Conservation (phyloP, 2,888 invertebrate genomes). For the Ophion slaviceki region DNA sequence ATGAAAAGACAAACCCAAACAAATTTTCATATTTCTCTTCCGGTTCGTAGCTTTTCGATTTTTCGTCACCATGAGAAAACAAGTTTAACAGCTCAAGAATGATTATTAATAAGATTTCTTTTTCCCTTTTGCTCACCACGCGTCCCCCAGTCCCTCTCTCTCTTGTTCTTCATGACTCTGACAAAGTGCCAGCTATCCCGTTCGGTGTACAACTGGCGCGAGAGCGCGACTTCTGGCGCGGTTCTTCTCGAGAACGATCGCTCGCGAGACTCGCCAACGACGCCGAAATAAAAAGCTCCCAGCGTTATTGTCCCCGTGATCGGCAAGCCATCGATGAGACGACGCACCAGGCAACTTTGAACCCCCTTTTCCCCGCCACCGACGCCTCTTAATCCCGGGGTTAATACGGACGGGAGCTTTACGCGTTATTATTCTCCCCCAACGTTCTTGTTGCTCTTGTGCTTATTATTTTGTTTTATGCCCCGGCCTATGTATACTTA, state of each 20-base stretch:
- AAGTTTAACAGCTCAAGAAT: neutral
- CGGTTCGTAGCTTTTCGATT: neutral
- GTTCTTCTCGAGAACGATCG: neutral
- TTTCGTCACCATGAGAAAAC: neutral
- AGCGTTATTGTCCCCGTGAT: neutral
- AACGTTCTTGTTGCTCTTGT: neutral
- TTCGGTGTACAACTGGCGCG: constrained; percentile 11
- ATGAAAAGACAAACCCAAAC: too few relatives aligned
- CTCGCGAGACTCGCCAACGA: constrained; percentile 7
- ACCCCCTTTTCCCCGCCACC: neutral
- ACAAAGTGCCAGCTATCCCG: constrained; percentile 35
- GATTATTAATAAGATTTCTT: neutral
- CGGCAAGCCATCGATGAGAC: neutral
- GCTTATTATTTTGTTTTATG: neutral
- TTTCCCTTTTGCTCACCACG: neutral
- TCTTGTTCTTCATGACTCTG: constrained; percentile 1
- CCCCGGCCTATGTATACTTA: neutral
- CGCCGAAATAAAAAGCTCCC: constrained; percentile 12
- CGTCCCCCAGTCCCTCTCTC: neutral
- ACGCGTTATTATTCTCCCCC: neutral
- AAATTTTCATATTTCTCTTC: neutral
- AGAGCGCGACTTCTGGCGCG: constrained; percentile 7
- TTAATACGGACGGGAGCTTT: neutral
- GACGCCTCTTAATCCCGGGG: constrained; percentile 8
- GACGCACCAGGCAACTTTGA: constrained; percentile 2